Conservation (phyloP, 1,140 invertebrate species). For the Sminthurinus signatus region DNA sequence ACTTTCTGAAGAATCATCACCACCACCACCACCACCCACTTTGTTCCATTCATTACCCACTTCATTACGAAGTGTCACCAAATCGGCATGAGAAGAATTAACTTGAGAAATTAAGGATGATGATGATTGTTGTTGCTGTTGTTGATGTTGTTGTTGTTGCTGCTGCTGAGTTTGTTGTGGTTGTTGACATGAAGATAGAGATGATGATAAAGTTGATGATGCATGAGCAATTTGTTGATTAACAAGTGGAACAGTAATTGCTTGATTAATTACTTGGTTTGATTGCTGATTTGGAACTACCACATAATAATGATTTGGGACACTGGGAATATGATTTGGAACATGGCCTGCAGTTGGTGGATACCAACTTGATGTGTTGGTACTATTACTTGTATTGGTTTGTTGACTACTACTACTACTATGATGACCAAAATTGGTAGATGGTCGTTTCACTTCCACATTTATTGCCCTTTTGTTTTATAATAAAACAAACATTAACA, state of each 20-base stretch:
- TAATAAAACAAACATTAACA: no score
- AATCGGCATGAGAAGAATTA: no score
- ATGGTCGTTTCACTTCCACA: background rate
- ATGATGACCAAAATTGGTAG: background rate
- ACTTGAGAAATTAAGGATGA: background rate
- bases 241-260: background rate
- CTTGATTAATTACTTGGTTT: background rate
- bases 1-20: background rate
- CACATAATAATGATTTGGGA: background rate
- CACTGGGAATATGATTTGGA: background rate
- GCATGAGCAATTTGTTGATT: conserved; percentile 8
- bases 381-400: background rate
- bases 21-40: background rate
- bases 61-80: conserved; percentile 11
- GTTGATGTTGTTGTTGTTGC: no score
- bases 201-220: background rate
- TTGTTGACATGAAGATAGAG: no score
- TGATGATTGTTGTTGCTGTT: conserved; percentile 4
- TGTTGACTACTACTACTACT: background rate
- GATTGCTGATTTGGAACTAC: background rate
- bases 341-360: background rate
- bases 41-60: conserved; percentile 7
- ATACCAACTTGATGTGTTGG: conserved; percentile 1
- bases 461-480: background rate
- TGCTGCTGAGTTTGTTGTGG: no score